Percentiles rank a stretch among this genome's conserved stretches.
Conservation (phyloP, 1,140 invertebrate species). For the Zaprionus inermis region DNA sequence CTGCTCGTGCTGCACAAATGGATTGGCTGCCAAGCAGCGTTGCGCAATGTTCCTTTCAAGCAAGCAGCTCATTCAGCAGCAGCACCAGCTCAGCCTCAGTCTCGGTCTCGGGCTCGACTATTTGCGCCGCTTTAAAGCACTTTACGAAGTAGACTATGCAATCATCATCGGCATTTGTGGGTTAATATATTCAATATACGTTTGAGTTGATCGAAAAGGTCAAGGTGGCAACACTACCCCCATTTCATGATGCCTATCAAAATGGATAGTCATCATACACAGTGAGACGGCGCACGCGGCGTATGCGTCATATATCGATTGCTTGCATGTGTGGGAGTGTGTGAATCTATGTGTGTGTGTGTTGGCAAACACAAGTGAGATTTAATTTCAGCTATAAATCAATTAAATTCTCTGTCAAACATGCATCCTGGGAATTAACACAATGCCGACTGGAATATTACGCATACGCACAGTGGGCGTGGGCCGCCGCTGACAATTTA, state of each 20-base stretch:
- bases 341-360: not conserved
- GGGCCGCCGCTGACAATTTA: slow-evolving; percentile 63
- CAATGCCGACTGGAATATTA: slow-evolving; percentile 41
- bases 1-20: slow-evolving; percentile 15
- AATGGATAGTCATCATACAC: not conserved
- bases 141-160: slow-evolving; percentile 8
- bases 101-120: too few relatives aligned
- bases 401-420: slow-evolving; percentile 55
- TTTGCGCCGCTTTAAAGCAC: not conserved
- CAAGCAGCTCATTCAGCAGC: not conserved
- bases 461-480: slow-evolving; percentile 48
- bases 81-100: not conserved
- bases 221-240: not conserved
- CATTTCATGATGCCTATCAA: slow-evolving; percentile 24
- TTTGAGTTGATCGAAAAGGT: slow-evolving; percentile 6
- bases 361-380: slow-evolving; percentile 29
- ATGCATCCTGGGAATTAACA: slow-evolving; percentile 29
- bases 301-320: slow-evolving; percentile 30
- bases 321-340: not conserved
- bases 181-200: slow-evolving; percentile 18
- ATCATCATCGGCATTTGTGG: slow-evolving; percentile 1
- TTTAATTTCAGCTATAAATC: slow-evolving; percentile 72
- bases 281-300: slow-evolving; percentile 2
- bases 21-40: slow-evolving; percentile 7
- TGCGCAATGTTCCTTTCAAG: slow-evolving; percentile 11